Percentiles rank a stretch among this genome's conserved stretches.
Conservation (phyloP, 2,113 vertebrate species). For the Petroica traversi region DNA sequence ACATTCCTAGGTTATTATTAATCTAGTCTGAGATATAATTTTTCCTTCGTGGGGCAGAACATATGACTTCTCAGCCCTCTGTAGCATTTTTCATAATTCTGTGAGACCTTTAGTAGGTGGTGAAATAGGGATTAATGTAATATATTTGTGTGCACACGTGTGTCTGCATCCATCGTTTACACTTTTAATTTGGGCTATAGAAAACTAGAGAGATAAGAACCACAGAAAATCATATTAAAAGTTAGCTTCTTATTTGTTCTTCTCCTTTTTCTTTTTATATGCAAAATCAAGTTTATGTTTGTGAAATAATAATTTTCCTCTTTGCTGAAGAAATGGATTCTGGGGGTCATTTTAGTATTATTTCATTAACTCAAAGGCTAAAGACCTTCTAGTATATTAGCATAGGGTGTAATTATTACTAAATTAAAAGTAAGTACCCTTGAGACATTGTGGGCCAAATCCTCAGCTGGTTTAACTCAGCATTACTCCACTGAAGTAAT, state of each 20-base stretch:
- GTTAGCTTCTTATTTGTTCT: background rate
- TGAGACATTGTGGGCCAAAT: slow-evolving; percentile 53
- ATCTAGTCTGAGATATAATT: background rate
- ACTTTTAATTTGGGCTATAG: background rate
- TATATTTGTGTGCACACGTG: background rate
- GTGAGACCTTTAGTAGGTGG: background rate
- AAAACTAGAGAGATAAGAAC: background rate
- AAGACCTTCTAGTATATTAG: slow-evolving; percentile 35
- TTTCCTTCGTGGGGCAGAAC: background rate
- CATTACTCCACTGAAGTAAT: slow-evolving; percentile 28
- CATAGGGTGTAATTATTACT: slow-evolving; percentile 43
- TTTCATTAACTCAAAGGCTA: slow-evolving; percentile 44
- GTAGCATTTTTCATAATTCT: background rate
- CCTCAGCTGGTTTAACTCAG: slow-evolving; percentile 16
- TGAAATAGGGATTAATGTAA: background rate
- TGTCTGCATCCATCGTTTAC: background rate
- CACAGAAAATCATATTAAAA: slow-evolving; percentile 21
- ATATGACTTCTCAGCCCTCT: background rate
- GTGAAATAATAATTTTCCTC: slow-evolving; percentile 37
- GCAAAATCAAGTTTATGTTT: background rate
- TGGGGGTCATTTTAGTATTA: slow-evolving; percentile 24
- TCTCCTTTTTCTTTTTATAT: background rate
- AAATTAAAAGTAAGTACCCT: slow-evolving; percentile 59
- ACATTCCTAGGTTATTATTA: background rate
- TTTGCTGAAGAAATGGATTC: slow-evolving; percentile 28